Evolutionary conservation across 2,113 vertebrate genomes (phyloP), one percentile per base, ranked within the genome.

Genomic region (Rafetus swinhoei): DNA sequence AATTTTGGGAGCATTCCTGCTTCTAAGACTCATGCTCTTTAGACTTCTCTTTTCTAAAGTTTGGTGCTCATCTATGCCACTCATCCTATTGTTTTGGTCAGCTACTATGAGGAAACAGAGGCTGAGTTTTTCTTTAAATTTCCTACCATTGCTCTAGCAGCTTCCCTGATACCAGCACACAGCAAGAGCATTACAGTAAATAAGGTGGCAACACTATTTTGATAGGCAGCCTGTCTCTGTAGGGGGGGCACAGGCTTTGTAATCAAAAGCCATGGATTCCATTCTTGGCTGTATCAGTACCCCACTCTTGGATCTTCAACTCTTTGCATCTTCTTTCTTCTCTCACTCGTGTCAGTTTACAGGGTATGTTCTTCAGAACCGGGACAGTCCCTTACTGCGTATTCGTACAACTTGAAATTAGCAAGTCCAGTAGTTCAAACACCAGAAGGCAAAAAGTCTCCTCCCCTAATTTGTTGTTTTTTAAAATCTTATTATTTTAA

Each of bases 221-320:
- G 4, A 8, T 19, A 72, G 18, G n/a, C 65, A 72, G n/a, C 65
- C 65, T 72, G 65, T 53, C 50, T 85, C 39, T 21, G 76, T 0
- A 0, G 86, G 53, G 81, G 87, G 52, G 79, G 82, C 39, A 13
- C 22, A 12, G n/a, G 4, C 18, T 0, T 0, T 45, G 27, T 35
- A 15, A 0, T 1, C 3, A 4, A 0, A 54, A 79, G 45, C 50
- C 1, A 2, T 8, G 5, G 2, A 3, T 39, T 79, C 76, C 86
- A 76, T 10, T 39, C 39, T 19, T 76, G 22, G 9, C 22, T 45
- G 55, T 84, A 18, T 1, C 7, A 15, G 1, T 54, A 57, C 86
- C 19, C 25, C 32, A 32, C 55, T 39, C 16, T 65, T 16, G 32
- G 62, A n/a, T 15, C 29, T 69, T 56, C 79, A 81, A 35, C 55